Conservation (phyloP, 2,113 vertebrate species). For the Elaphurus davidianus region DNA sequence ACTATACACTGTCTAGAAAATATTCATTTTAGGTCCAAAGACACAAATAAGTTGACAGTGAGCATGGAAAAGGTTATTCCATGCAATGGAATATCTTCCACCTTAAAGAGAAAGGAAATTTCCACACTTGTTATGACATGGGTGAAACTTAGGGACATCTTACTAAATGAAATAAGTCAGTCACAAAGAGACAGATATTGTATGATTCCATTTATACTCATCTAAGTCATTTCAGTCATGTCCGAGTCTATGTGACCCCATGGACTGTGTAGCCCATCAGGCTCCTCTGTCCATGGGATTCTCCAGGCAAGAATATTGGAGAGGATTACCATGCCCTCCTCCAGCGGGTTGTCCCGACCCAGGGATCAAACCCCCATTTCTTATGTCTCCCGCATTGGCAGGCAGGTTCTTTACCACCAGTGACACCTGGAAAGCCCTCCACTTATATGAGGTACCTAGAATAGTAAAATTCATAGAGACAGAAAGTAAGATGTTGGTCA, state of each 20-base stretch:
- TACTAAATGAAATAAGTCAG: background rate
- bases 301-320: background rate
- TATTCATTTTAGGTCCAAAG: background rate
- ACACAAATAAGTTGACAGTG: background rate
- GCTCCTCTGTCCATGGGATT: background rate
- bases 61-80: background rate
- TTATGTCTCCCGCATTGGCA: background rate
- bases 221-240: background rate
- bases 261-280: background rate
- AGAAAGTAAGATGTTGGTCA: background rate
- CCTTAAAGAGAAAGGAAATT: background rate
- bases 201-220: background rate
- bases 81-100: background rate
- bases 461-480: background rate
- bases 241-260: background rate
- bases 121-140: background rate
- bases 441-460: background rate
- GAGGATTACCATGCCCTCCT: background rate
- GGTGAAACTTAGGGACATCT: background rate
- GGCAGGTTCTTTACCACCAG: background rate
- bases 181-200: background rate
- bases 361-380: background rate
- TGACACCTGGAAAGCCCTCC: background rate
- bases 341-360: accelerated
- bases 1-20: background rate